Conservation (phyloP, 2,113 vertebrate species). For the Anser brachyrhynchus region DNA sequence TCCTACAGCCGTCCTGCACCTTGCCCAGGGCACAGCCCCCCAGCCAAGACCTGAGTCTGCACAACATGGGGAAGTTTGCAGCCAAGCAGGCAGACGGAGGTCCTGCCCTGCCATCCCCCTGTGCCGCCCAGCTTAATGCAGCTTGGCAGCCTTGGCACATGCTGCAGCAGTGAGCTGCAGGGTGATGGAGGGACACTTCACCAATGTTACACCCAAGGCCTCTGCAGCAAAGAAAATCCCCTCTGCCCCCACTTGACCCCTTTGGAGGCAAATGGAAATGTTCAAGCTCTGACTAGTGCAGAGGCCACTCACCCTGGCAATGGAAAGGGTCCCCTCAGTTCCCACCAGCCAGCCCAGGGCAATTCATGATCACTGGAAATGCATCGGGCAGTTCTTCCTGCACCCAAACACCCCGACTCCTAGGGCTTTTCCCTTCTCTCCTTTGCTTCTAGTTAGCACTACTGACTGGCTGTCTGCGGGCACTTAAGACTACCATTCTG, state of each 20-base stretch:
- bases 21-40: background rate
- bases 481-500: background rate
- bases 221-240: background rate
- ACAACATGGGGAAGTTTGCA: background rate
- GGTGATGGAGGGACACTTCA: background rate
- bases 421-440: background rate
- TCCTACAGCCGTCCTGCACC: background rate
- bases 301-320: background rate
- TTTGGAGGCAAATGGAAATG: background rate
- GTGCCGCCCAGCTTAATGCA: background rate
- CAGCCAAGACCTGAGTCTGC: accelerated
- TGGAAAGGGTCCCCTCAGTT: background rate
- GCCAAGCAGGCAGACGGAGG: background rate
- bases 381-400: background rate
- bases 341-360: background rate
- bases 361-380: background rate
- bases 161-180: background rate
- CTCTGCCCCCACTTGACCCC: background rate
- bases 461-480: background rate
- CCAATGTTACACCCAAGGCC: accelerated
- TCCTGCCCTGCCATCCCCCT: background rate
- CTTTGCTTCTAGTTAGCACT: background rate
- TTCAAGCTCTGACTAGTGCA: background rate
- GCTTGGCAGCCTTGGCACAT: accelerated
- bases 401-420: background rate